These are phyloP conservation scores for Ruditapes philippinarum DNA, from an alignment of 1,140 invertebrate species.

Conservation along the genomic window DNA sequence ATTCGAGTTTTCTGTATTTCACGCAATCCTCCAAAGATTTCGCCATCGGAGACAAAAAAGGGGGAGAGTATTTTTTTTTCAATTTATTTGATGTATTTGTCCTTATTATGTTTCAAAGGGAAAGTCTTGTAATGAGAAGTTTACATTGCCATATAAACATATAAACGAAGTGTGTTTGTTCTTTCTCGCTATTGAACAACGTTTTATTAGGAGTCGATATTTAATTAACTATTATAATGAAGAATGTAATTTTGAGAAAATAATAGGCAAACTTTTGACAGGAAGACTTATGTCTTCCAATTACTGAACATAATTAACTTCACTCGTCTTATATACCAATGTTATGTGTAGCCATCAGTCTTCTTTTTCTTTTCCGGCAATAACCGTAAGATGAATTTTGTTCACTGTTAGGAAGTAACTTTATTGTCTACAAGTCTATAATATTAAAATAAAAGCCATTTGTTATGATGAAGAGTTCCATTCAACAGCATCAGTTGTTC, in stretches of 20 bases:
- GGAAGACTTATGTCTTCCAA: constrained; percentile 24
- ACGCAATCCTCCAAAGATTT: no score
- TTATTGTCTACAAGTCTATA: no score
- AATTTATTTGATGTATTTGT: background rate
- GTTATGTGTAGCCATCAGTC: background rate
- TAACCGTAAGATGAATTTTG: background rate
- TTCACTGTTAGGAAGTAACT: no score
- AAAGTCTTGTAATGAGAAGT: background rate
- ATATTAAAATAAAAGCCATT: no score
- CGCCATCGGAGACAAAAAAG: no score
- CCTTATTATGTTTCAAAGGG: background rate
- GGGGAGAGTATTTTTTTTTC: background rate
- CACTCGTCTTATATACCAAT: background rate
- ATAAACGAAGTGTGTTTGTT: background rate
- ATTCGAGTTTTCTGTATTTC: no score
- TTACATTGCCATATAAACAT: constrained; percentile 25
- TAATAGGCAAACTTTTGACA: constrained; percentile 21
- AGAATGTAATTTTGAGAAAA: constrained; percentile 28
- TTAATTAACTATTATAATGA: constrained; percentile 51
- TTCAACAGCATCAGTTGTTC: no score
- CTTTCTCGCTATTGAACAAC: background rate
- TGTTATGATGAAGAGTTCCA: no score
- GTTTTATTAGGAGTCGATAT: constrained; percentile 18
- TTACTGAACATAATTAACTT: constrained; percentile 26
- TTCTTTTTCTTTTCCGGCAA: background rate